These are phyloP conservation scores for Pogonophryne albipinna DNA, from an alignment of 2,797 vertebrate species.

Conservation along the genomic window DNA sequence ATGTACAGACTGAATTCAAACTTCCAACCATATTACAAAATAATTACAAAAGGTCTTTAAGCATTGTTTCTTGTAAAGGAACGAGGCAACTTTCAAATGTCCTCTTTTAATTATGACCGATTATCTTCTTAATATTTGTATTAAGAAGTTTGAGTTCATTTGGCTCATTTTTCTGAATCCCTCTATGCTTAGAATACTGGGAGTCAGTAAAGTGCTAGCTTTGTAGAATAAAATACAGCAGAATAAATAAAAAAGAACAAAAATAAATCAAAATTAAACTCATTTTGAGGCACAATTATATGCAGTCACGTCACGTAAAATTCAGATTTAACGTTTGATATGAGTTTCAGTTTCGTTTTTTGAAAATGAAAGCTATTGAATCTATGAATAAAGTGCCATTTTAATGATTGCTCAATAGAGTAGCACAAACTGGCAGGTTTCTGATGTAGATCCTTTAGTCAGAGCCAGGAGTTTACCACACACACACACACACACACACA, in stretches of 20 bases:
- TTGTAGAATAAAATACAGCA: not conserved
- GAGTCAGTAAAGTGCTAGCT: not conserved
- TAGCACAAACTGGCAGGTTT: not conserved
- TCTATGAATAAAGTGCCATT: not conserved
- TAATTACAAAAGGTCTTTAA: not conserved
- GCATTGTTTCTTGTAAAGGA: not conserved
- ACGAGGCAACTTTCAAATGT: not conserved
- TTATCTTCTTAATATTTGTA: not conserved
- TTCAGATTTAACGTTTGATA: too few species aligned
- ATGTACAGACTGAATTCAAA: not conserved
- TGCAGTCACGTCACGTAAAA: too few species aligned
- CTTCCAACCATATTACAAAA: not conserved
- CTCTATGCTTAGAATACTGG: not conserved
- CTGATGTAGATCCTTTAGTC: not conserved
- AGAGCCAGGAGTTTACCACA: not conserved
- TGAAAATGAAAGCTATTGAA: not conserved
- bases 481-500: not conserved
- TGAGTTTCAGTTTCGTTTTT: not conserved
- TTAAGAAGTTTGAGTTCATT: not conserved
- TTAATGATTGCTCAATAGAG: not conserved
- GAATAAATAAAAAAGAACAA: not conserved
- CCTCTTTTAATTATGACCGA: not conserved
- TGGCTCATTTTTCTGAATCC: not conserved
- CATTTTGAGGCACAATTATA: too few species aligned
- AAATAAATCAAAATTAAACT: not conserved